Conservation (phyloP, 1,140 invertebrate genomes). For the Glossosoma conforme region DNA sequence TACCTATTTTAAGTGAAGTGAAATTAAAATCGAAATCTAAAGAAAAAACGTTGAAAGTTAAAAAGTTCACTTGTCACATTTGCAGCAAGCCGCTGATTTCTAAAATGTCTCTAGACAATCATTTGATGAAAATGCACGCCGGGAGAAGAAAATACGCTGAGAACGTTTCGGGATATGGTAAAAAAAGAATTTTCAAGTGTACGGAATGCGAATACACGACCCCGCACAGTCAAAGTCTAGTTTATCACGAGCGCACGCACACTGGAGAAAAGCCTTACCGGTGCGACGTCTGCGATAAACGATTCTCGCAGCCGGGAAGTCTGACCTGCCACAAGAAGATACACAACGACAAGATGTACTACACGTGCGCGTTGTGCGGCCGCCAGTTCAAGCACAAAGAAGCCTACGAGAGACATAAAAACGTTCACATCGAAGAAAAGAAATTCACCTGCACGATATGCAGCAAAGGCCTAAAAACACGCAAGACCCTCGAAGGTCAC, state of each 20-base stretch:
- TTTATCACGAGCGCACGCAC: conserved; percentile 49
- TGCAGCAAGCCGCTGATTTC: conserved; percentile 16
- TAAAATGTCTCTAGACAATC: conserved; percentile 12
- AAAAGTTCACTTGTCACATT: conserved; percentile 12
- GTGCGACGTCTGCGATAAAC: conserved; percentile 54
- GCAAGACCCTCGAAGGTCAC: conserved; percentile 39
- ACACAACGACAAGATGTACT: conserved; percentile 46
- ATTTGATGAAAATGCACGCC: conserved; percentile 22
- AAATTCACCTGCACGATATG: conserved; percentile 38
- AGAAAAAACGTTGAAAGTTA: no score
- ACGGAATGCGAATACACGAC: conserved; percentile 43
- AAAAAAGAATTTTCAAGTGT: conserved; percentile 40
- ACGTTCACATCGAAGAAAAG: conserved; percentile 40
- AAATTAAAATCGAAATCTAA: no score
- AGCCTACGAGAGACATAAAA: conserved; percentile 41
- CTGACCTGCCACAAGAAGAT: conserved; percentile 47
- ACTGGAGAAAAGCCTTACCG: conserved; percentile 49
- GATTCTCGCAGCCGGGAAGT: conserved; percentile 51
- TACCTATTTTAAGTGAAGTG: no score
- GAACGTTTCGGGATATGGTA: conserved; percentile 40
- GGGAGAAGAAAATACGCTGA: conserved; percentile 34
- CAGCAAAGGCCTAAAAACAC: conserved; percentile 41
- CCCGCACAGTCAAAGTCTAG: conserved; percentile 43
- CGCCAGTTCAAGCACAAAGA: conserved; percentile 55
- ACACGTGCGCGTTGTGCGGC: conserved; percentile 58